Conservation (phyloP, 2,888 invertebrate genomes). For the Hoplodrina ambigua region DNA sequence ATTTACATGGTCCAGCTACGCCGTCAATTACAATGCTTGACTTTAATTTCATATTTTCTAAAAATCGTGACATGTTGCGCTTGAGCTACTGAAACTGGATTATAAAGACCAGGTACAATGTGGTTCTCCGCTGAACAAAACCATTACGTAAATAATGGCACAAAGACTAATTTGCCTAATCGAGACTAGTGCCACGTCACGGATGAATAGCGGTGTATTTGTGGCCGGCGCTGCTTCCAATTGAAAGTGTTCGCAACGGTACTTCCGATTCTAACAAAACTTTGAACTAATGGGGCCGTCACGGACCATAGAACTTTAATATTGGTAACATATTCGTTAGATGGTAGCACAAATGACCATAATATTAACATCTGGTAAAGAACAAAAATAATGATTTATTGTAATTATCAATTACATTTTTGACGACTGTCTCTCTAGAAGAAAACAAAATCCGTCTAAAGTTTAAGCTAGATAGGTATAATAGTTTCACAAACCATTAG, state of each 20-base stretch:
- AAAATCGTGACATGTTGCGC: slow-evolving; percentile 19
- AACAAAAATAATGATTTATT: background rate
- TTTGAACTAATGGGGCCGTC: slow-evolving; percentile 76
- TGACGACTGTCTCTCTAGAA: background rate
- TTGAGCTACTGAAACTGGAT: slow-evolving; percentile 14
- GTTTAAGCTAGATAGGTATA: background rate
- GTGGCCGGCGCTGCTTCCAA: slow-evolving; percentile 64
- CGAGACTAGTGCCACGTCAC: slow-evolving; percentile 57
- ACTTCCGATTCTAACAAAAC: slow-evolving; percentile 80
- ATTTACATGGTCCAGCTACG: slow-evolving; percentile 55
- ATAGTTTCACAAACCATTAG: background rate
- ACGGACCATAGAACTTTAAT: slow-evolving; percentile 56
- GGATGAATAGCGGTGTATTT: slow-evolving; percentile 66
- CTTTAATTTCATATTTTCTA: slow-evolving; percentile 42
- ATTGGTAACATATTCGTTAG: slow-evolving; percentile 33
- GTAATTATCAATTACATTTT: background rate
- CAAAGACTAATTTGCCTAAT: slow-evolving; percentile 62
- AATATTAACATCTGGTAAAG: background rate
- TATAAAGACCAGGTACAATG: slow-evolving; percentile 19
- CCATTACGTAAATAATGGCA: slow-evolving; percentile 52
- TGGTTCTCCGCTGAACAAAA: slow-evolving; percentile 36
- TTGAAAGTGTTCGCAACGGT: slow-evolving; percentile 84
- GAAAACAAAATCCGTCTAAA: background rate
- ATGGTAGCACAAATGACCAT: slow-evolving; percentile 26
- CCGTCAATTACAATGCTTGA: slow-evolving; percentile 27